Base-by-base conservation (phyloP, 2,888 invertebrate genomes). In the Biston stratarius region DNA sequence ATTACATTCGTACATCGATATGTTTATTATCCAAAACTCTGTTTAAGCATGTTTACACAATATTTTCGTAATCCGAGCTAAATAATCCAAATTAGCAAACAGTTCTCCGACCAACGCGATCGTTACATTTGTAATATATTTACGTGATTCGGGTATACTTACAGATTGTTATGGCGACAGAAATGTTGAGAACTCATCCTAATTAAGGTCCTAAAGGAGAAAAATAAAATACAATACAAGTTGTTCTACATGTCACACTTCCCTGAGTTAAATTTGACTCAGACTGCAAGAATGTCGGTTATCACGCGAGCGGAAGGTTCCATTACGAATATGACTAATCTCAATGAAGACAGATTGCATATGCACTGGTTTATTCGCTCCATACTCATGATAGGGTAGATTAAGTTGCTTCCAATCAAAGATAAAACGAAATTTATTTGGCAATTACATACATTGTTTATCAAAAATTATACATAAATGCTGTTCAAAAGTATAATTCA, bases 211-310 rank as follows among this genome's bases (percentile, higher is more conserved):
- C 47, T 42, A 51, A 6, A n/a, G 11, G n/a, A 48, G 11, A 12
- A 14, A 36, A 34, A 9, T n/a, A 49, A 9, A n/a, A n/a, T n/a
- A n/a, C n/a, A n/a, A n/a, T n/a, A n/a, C n/a, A 52, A 0, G 36
- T 9, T 15, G 11, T 36, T n/a, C 55, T 38, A n/a, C 24, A 24
- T 2, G 24, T 24, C 24, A 24, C 24, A 24, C 24, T 24, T 24
- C 24, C 65, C 65, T 49, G 60, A 59, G n/a, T 45, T 60, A 64
- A 34, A 42, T 64, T 70, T 69, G 71, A 69, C 53, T 72, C 70
- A 74, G 63, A 40, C 34, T 5, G 45, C 11, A 63, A 61, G 71
- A 74, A 74, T 74, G 74, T 70, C 71, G 64, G 63, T 45, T 60
- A 48, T 33, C 55, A 68, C 48, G 11, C 57, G 44, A 55, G 40